Evolutionary conservation across 2,797 vertebrate species (phyloP), one percentile per base, ranked within the genome.

Genomic region (Arnoldichthys spilopterus): DNA sequence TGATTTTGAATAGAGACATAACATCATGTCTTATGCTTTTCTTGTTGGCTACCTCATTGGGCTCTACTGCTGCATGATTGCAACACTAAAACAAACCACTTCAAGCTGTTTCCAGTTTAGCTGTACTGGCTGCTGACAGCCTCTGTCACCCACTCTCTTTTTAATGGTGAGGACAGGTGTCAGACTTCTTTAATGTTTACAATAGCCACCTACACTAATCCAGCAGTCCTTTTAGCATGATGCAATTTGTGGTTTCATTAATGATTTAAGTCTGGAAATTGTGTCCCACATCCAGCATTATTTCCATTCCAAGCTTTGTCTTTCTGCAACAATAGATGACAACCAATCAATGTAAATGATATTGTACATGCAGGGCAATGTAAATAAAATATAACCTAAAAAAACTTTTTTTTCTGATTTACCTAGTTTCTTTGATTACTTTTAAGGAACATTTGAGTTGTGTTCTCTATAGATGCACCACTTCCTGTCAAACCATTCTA

Each of bases 261-360:
- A 69, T 56, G 70, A 68, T 77, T 72, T 69, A 74, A 37, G 70
- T 72, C 53, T 77, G 74, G 54, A 70, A 62, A 51, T 54, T 72
- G 59, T 20, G 69, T 54, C 47, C 72, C 74, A 51, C 58, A 74
- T 45, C 28, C 22, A 56, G 49, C 62, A 11, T 30, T 47, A 63
- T 49, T 47, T 54, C 47, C 61, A 58, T 26, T 47, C 70, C 45
- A 54, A 64, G 63, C 59, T 34, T 37, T 56, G 68, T 74, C 74
- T 82, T 77, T 81, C 68, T 89, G 77, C 84, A 90, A 90, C 86
- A 91, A 92, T 91, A 90, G 91, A 91, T 89, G 87, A 90, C 83
- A 85, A 83, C 77, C 70, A 47, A 66, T 22, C 70, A 47, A 66
- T 22, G 68, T n/a, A 22, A 28, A 72, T 24, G 49, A 72, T n/a